phyloP scores from a whole-genome alignment of 2,888 invertebrate species.

The Aphodius sticticus region DNA sequence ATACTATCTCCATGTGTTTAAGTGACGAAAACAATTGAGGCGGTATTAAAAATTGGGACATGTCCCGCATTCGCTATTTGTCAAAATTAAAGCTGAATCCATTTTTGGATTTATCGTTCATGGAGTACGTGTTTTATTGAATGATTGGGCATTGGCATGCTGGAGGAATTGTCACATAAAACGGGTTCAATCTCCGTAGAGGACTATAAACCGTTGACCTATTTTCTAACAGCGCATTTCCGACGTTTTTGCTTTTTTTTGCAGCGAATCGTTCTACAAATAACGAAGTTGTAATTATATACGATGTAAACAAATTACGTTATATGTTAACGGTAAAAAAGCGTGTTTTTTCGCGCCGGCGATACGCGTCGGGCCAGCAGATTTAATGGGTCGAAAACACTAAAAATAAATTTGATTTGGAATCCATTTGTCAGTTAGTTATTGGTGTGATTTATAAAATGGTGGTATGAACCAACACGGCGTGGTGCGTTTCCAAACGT shows the following conservation, averaged over 20 bases:
- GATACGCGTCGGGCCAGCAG: neutral
- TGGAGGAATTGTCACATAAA: conserved; percentile 15
- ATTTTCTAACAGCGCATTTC: conserved; percentile 24
- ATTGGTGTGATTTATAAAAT: conserved; percentile 4
- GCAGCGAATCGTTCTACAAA: neutral
- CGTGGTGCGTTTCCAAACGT: neutral
- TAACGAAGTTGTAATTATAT: neutral
- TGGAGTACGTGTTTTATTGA: conserved; percentile 24
- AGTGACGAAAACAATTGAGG: too few relatives aligned
- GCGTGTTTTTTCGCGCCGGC: neutral
- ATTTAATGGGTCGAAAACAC: neutral
- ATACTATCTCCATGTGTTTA: too few relatives aligned
- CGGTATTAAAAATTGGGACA: too few relatives aligned
- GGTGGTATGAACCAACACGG: neutral
- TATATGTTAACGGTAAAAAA: neutral
- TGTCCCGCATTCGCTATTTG: neutral
- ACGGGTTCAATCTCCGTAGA: conserved; percentile 21
- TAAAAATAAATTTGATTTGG: neutral
- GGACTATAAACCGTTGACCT: conserved; percentile 12
- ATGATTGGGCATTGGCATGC: conserved; percentile 18
- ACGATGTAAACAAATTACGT: neutral
- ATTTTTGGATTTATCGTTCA: conserved; percentile 11
- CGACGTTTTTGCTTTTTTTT: neutral
- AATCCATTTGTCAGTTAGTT: neutral
- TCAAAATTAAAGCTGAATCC: conserved; percentile 19